Evolutionary conservation across 2,113 vertebrate species (phyloP), one percentile per base, ranked within the genome.

Genomic region (Bagarius yarrelli): DNA sequence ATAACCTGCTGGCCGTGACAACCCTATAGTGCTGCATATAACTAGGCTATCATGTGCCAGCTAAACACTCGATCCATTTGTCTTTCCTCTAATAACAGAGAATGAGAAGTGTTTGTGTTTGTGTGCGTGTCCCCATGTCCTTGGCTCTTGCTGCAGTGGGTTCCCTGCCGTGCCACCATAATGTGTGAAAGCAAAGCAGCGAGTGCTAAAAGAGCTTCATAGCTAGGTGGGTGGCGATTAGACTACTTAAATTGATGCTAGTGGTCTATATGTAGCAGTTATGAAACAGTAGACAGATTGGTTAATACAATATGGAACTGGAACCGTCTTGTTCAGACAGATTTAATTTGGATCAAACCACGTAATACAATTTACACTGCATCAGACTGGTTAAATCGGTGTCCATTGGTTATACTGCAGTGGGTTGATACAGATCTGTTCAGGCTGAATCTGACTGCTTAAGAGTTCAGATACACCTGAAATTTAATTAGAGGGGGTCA

Each of bases 171-270:
- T 52, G 78, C 69, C 23, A 16, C 25, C 69, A 80, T 80, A 70
- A 61, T 72, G 78, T 72, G 67, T 72, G 78, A 80, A 80, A 80
- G 56, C 64, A 50, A 34, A 60, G 55, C 67, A 61, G 55, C 55
- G 77, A 69, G 52, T 44, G 77, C 77, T 56, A 30, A 66, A 18
- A 69, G 59, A 79, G n/a, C 78, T 79, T 47, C 53, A 44, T 36
- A 47, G 55, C 25, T 52, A 27, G 12, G 53, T 71, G 66, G 76
- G 25, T 57, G 52, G 44, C 30, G 36, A 47, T 47, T 57, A 77
- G 75, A 61, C 56, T 55, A 40, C 56, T 76, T 59, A 16, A 76
- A 47, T 44, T 50, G 57, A 59, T 21, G 57, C 25, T 32, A 30
- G 40, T n/a, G 32, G 36, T 32, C 9, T 76, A 44, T 27, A 59